Percentiles rank a stretch among this genome's conserved stretches.
These are phyloP conservation scores for Drosophila murphyi DNA, from an alignment of 1,140 invertebrate genomes.

Conservation along the genomic window DNA sequence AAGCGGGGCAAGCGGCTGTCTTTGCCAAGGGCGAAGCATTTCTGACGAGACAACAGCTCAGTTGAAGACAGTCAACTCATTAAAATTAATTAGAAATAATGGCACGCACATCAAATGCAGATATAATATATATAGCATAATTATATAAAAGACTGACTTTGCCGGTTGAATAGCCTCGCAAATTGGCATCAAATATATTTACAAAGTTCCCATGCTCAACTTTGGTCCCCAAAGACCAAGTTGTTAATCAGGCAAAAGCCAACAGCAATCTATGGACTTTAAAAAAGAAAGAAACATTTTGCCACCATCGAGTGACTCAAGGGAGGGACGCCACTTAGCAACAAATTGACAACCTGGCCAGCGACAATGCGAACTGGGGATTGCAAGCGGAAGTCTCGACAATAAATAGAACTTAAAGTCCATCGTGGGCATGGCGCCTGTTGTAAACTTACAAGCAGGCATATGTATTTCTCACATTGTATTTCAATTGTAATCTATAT, in stretches of 20 bases:
- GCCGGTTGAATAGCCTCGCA: slow-evolving; percentile 6
- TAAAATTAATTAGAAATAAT: slow-evolving; percentile 71
- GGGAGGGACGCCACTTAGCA: not conserved
- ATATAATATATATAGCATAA: slow-evolving; percentile 4
- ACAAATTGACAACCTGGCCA: not conserved
- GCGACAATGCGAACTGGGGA: not conserved
- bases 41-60: slow-evolving; percentile 1
- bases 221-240: slow-evolving; percentile 16
- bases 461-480: slow-evolving; percentile 10
- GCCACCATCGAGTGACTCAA: not conserved
- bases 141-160: slow-evolving; percentile 11
- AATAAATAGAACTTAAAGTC: not conserved
- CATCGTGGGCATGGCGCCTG: not conserved
- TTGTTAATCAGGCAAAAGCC: slow-evolving; percentile 60
- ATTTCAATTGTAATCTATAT: slow-evolving; percentile 9
- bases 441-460: too few relatives aligned
- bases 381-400: not conserved
- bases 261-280: slow-evolving; percentile 37
- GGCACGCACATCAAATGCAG: slow-evolving; percentile 39
- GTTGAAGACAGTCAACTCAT: slow-evolving; percentile 33
- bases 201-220: not conserved
- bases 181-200: slow-evolving; percentile 37
- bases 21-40: not conserved
- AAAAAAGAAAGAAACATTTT: slow-evolving; percentile 16
- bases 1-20: not conserved